Base-by-base conservation (phyloP, 2,113 vertebrate genomes). In the Datnioides undecimradiatus region DNA sequence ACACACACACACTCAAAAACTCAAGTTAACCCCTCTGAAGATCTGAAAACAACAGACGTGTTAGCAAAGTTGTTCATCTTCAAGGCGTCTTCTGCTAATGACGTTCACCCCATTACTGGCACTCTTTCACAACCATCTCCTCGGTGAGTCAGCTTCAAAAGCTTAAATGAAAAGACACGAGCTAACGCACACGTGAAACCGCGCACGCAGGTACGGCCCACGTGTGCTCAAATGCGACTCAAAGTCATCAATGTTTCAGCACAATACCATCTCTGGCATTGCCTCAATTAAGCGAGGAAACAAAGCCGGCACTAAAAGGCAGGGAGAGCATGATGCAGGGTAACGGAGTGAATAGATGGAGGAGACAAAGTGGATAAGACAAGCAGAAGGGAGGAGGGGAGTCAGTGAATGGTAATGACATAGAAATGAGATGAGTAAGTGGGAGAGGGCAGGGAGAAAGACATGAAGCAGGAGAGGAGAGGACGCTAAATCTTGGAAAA, bases 161-260 rank as follows among this genome's bases (percentile, higher is more conserved):
- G 45, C 40, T 14, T 14, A 38, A 49, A 67, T 41, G 8, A 82
- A 65, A 46, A 80, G 36, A 52, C 46, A 3, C 27, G 67, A 46
- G 25, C 65, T 68, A 87, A 87, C 74, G 57, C 4, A n/a, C 46
- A 52, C 9, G 16, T 72, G 23, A 57, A 49, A 21, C 19, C 21
- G 3, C 54, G 40, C 3, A 38, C n/a, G 40, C 31, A n/a, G 34
- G 38, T 46, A 13, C 41, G 48, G 69, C 38, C 31, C 33, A 62
- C 7, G 1, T 59, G 52, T 70, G 64, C 46, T 80, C 49, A 69
- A 73, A 65, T 52, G 58, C 3, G 17, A 40, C 51, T 75, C 27
- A 82, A 51, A 72, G 80, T 82, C 83, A 83, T 83, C 67, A 87
- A 71, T 84, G 85, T 90, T 87, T 88, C 73, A 91, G 51, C 36